Evolutionary conservation across 2,797 vertebrate species (phyloP).

Genomic region (Poeciliopsis paucimaculata): DNA sequence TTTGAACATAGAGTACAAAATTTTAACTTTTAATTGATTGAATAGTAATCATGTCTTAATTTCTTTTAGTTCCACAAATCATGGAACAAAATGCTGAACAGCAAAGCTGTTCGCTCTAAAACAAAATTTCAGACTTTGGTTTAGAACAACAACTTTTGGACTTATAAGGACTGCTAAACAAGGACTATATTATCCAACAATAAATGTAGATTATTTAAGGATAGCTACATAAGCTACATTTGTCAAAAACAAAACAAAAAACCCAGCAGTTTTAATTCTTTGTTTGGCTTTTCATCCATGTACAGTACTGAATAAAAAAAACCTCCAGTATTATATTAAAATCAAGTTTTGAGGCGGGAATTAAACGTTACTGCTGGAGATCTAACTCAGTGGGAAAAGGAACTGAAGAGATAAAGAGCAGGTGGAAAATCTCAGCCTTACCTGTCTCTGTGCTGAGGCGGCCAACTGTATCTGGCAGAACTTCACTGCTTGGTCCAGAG

Average conservation of each 20-base stretch:
- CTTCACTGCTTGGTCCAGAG: constrained; percentile 97
- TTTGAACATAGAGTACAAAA: neutral
- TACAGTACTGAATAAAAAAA: neutral
- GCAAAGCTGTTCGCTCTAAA: neutral
- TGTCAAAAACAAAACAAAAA: neutral
- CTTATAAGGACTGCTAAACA: neutral
- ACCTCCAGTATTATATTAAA: neutral
- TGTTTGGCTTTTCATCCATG: too few species aligned
- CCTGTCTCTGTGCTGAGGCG: constrained; percentile 94
- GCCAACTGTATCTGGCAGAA: constrained; percentile 98
- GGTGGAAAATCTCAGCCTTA: constrained; percentile 61
- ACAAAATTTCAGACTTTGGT: neutral
- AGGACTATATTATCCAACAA: neutral
- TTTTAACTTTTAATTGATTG: neutral
- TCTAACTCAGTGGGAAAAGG: neutral
- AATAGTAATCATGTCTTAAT: neutral
- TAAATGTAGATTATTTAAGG: neutral
- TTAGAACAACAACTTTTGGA: neutral
- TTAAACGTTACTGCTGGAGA: neutral
- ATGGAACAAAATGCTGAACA: neutral
- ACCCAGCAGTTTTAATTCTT: neutral
- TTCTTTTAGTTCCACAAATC: neutral
- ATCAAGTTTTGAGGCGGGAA: neutral
- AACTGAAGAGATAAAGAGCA: neutral
- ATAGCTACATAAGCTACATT: neutral